Evolutionary conservation across 2,113 vertebrate species (phyloP), one percentile per base, ranked within the genome.

Genomic region (Lophotis ruficrista): DNA sequence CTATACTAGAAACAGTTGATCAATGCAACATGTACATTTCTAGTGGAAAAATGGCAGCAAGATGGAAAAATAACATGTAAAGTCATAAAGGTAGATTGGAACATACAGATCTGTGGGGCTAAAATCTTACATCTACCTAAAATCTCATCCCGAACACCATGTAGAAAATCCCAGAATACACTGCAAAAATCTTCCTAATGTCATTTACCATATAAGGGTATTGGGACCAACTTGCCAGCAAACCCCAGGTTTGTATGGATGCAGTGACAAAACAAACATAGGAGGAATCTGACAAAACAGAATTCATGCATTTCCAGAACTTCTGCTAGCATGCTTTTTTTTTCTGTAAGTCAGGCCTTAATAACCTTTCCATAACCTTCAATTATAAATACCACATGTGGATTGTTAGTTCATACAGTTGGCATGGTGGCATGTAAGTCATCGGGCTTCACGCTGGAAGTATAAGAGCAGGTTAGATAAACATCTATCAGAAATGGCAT

Each of bases 401-500:
- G 69, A 68, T 45, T 68, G 33, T 60, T 69, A 65, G 61, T 33
- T 89, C 57, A 65, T 57, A 64, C 14, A 65, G 48, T 69, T 78
- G 65, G 33, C 45, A 93, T 25, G 21, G 38, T 82, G 57, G 56
- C 53, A 57, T 38, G 27, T 51, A 91, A 64, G n/a, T 76, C 73
- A 79, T 2, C 37, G 8, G 20, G 27, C 41, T 90, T 93, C 84
- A 79, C 65, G 69, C 78, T 92, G 37, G 25, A 93, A 93, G 60
- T 54, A 70, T 18, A 90, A 51, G 4, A 77, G 60, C 68, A 92
- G 9, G 17, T 80, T 86, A 93, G 35, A 72, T 50, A 89, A 88
- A 86, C 14, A 77, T 18, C 37, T 50, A 21, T 56, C 14, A 77
- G 51, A 56, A 92, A 83, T 20, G 14, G 18, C 1, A 2, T 43